These are phyloP conservation scores for Seira sanloemensis DNA, from an alignment of 2,888 invertebrate species.

Conservation along the genomic window DNA sequence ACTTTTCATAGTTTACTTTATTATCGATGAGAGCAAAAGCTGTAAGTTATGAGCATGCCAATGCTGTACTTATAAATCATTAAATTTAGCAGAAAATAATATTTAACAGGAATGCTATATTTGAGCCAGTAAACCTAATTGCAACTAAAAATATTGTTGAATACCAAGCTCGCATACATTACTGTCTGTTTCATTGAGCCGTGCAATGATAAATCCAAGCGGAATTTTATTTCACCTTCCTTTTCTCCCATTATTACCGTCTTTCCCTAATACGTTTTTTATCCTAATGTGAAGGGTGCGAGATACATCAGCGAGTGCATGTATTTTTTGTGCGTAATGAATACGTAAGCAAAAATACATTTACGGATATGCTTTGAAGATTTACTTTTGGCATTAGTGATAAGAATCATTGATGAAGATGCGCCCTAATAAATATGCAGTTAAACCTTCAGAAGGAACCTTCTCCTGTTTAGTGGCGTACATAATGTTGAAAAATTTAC, in stretches of 20 bases:
- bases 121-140: background rate
- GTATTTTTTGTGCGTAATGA: background rate
- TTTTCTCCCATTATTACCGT: background rate
- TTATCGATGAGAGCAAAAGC: too few relatives aligned
- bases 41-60: too few relatives aligned
- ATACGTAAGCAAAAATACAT: background rate
- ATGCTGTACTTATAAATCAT: too few relatives aligned
- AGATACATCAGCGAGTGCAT: background rate
- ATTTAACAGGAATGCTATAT: too few relatives aligned
- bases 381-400: background rate
- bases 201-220: background rate
- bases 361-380: background rate
- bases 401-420: conserved; percentile 1
- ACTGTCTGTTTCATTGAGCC: background rate
- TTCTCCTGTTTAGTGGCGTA: too few relatives aligned
- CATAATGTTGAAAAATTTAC: too few relatives aligned
- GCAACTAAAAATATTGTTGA: background rate
- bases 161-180: background rate
- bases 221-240: background rate
- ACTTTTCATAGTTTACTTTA: too few relatives aligned
- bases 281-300: background rate
- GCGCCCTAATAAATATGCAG: conserved; percentile 1
- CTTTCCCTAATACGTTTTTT: background rate
- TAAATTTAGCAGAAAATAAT: too few relatives aligned
- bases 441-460: too few relatives aligned